Conservation (phyloP, 2,888 invertebrate genomes). For the Apocheima hispidaria region DNA sequence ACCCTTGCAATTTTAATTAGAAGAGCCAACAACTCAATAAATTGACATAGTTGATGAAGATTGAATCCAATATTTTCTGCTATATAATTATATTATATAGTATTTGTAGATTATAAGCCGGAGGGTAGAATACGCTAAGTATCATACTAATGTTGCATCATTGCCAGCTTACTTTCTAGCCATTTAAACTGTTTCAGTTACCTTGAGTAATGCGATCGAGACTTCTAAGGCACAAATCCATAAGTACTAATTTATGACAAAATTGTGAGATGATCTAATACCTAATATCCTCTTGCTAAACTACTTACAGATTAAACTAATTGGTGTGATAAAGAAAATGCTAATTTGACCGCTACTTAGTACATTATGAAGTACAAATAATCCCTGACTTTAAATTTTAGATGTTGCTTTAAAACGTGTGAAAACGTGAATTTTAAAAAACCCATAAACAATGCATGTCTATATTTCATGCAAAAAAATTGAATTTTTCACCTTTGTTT, state of each 20-base stretch:
- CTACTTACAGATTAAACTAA: background rate
- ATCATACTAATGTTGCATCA: conserved; percentile 4
- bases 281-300: background rate
- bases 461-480: no score
- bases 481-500: no score
- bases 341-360: background rate
- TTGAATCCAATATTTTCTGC: background rate
- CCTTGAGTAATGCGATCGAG: background rate
- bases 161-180: conserved; percentile 3
- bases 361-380: background rate
- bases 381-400: background rate
- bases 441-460: no score
- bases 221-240: background rate
- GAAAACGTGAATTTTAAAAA: no score
- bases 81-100: no score
- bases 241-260: background rate
- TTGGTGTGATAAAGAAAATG: background rate
- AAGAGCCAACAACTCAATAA: no score
- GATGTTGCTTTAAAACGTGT: no score
- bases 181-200: background rate
- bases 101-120: no score
- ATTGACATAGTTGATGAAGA: background rate
- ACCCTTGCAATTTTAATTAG: background rate
- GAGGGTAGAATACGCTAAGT: background rate
- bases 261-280: background rate